Evolutionary conservation across 1,140 invertebrate species (phyloP).

Genomic region (Rhopalosiphum padi): DNA sequence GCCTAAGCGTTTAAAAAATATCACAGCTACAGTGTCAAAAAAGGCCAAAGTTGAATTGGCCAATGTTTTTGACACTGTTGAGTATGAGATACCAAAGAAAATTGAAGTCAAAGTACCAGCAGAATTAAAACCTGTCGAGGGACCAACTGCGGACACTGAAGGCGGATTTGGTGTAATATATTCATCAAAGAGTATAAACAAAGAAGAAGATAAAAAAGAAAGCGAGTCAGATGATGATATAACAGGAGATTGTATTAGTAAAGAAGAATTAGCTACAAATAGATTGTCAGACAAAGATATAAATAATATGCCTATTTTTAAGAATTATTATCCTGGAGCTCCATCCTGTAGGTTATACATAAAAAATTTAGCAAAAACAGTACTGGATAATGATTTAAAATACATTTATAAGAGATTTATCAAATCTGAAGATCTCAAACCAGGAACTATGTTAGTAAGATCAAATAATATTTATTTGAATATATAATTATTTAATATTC

Average conservation of each 20-base stretch:
- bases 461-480: constrained; percentile 1
- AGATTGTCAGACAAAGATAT: constrained; percentile 69
- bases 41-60: constrained; percentile 29
- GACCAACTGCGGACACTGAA: constrained; percentile 42
- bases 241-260: constrained; percentile 68
- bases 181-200: constrained; percentile 62
- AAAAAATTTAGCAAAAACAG: constrained; percentile 88
- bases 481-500: constrained; percentile 25
- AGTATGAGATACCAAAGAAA: constrained; percentile 68
- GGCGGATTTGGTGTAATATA: constrained; percentile 67
- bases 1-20: constrained; percentile 34
- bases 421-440: constrained; percentile 65
- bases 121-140: constrained; percentile 60
- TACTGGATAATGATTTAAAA: constrained; percentile 77
- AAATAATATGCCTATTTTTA: constrained; percentile 70
- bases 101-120: constrained; percentile 71
- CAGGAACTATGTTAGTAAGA: constrained; percentile 66
- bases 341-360: constrained; percentile 87
- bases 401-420: constrained; percentile 80
- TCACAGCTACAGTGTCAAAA: background rate
- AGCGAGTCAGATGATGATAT: constrained; percentile 59
- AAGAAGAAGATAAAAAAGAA: constrained; percentile 62
- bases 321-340: constrained; percentile 83
- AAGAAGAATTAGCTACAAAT: constrained; percentile 73
- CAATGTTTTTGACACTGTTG: constrained; percentile 62